These are phyloP conservation scores for Cyanoliseus patagonus DNA, from an alignment of 2,113 vertebrate genomes.

Conservation along the genomic window DNA sequence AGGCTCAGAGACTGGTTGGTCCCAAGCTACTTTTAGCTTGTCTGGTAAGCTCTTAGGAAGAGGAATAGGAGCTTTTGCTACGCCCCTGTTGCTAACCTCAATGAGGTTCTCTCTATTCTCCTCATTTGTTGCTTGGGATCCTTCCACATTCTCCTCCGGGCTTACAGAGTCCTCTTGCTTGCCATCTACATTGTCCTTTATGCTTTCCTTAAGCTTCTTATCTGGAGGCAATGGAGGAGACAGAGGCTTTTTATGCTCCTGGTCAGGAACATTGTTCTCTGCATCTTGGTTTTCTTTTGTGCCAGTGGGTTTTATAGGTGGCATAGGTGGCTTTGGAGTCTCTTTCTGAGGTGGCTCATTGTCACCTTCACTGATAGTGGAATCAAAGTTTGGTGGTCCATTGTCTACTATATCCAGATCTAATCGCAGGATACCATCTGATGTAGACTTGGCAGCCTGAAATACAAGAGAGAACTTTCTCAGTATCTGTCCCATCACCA, in stretches of 20 bases:
- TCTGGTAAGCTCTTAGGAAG: conserved; percentile 51
- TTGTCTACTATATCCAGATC: conserved; percentile 83
- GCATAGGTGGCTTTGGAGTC: conserved; percentile 62
- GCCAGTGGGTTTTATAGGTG: conserved; percentile 67
- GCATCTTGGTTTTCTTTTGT: conserved; percentile 31
- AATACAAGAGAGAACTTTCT: not conserved
- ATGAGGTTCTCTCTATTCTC: conserved; percentile 31
- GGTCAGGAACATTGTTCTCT: conserved; percentile 16
- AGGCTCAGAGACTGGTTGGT: conserved; percentile 36
- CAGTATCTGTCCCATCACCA: not conserved
- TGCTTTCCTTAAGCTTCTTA: conserved; percentile 74
- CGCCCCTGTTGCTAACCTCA: conserved; percentile 47
- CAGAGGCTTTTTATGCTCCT: conserved; percentile 39
- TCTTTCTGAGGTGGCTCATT: conserved; percentile 58
- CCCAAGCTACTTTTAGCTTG: conserved; percentile 78
- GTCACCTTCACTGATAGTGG: conserved; percentile 15
- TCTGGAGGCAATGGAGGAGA: conserved; percentile 55
- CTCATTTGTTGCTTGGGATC: not conserved
- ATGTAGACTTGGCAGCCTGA: conserved; percentile 84
- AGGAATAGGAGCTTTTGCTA: conserved; percentile 62
- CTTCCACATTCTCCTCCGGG: not conserved
- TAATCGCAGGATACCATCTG: conserved; percentile 85
- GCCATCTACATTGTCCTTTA: conserved; percentile 47
- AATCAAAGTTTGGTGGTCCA: conserved; percentile 62
- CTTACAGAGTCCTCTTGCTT: conserved; percentile 31